Conservation (phyloP, 2,113 vertebrate species). For the Leucoraja erinaceus region DNA sequence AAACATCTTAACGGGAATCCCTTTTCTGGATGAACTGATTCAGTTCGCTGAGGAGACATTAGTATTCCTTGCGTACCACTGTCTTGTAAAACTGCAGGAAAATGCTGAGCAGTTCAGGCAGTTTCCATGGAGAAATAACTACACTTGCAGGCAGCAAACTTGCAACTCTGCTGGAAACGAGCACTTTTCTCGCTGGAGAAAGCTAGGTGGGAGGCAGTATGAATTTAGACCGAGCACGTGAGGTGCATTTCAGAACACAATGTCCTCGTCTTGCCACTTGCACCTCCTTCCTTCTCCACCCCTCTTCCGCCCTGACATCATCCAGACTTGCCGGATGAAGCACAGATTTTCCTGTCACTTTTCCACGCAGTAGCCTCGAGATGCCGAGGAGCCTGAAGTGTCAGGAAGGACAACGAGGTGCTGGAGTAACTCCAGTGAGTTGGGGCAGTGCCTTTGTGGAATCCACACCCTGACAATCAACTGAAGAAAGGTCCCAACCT, state of each 20-base stretch:
- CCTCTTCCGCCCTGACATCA: background rate
- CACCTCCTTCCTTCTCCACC: background rate
- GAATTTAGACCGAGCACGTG: background rate
- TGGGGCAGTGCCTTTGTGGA: no score
- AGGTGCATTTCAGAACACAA: background rate
- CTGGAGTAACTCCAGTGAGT: no score
- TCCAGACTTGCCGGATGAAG: background rate
- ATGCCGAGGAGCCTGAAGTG: background rate
- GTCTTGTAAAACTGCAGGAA: background rate
- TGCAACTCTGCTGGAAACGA: background rate
- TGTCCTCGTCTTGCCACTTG: background rate
- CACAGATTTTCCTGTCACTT: background rate
- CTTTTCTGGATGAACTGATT: background rate
- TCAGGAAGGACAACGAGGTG: background rate
- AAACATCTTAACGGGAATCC: background rate
- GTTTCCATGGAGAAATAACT: background rate
- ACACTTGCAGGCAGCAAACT: background rate
- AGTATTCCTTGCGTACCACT: background rate
- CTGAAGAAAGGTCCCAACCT: no score
- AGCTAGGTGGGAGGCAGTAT: background rate
- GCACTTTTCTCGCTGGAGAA: background rate
- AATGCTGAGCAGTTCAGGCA: background rate
- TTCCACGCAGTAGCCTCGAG: background rate
- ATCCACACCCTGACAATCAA: no score
- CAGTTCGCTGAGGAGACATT: background rate